Base-by-base conservation (phyloP, 2,888 invertebrate species). In the Scaeva pyrastri region DNA sequence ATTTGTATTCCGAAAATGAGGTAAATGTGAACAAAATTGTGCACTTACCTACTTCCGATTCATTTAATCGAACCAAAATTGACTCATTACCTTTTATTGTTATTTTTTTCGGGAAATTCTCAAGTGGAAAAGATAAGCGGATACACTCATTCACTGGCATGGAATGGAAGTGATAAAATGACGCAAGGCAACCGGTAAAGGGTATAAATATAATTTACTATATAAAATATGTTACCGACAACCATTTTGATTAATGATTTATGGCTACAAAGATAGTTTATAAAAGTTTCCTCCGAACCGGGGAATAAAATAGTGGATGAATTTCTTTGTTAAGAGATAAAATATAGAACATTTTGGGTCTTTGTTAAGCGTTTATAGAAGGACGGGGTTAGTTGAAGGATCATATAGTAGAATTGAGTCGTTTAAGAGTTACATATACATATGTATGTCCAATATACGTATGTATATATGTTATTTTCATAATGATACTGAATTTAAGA, bases 151-250 rank as follows among this genome's bases (percentile, higher is more conserved):
- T 62, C 43, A 39, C 19, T 48, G 55, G 62, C 39, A 62, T 62
- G 70, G 70, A 81, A 81, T 16, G 41, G 21, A 12, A 48, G 39
- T 71, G 80, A 81, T 81, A 80, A 70, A 43, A 23, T 16, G 26
- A 31, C 50, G 50, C 16, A 31, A 8, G 10, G 26, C n/a, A 10
- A 4, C 8, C 7, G 2, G 16, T 16, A 56, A 56, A 56, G 31
- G 21, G 14, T 52, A 52, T 52, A 23, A 50, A 23, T 52, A 21
- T 23, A 48, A 19, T 7, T 19, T 48, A 48, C 16, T 16, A 45
- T 7, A 2, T n/a, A 45, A n/a, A n/a, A 16, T 16, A 7, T 16
- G 8, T 11, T 39, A 39, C 10, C 39, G 8, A 21, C 50, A 52
- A 50, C 11, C 55, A 16, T 16, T 31, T 11, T 55, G 55, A 56